Evolutionary conservation across 1,140 invertebrate species (phyloP), one percentile per base, ranked within the genome.

Genomic region (Drosophila kohkoa): DNA sequence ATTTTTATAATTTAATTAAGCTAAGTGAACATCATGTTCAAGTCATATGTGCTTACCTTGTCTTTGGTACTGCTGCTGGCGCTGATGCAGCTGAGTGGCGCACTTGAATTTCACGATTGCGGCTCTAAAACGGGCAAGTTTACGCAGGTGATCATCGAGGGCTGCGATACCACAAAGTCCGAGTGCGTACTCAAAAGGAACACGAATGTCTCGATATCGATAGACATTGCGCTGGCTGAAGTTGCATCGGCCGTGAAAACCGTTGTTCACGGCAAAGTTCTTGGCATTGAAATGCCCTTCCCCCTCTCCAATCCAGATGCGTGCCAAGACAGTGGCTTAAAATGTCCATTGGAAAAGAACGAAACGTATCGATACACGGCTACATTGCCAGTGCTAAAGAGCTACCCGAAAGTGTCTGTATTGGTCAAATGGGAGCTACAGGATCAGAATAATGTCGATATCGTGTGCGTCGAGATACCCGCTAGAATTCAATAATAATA

Each of bases 391-490:
- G 93, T 97, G 1, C 79, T 94, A 2, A 94, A 93, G 68, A 93
- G 92, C 1, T 97, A 96, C 81, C 96, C 96, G 2, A 94, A 93
- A 82, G 76, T 96, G 0, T 93, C 91, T 1, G 94, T 97, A 0
- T 93, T 94, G 2, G 95, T 97, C 0, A 96, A 95, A 92, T 96
- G 95, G 95, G 95, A 96, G 91, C 83, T 97, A 10, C 93, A 95
- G 80, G 93, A 95, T 87, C 93, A 95, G 58, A 92, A 94, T 3
- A 82, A 81, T 0, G 93, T 94, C 48, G 94, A 96, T 77, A 93
- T 96, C 3, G 93, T 96, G 46, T 97, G 96, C 81, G 85, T 95
- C 8, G 45, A 94, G 60, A 95, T 96, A 79, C 95, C 95, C 13
- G 94, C 95, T 13, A 95, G 93, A 82, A 94, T 96, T 60, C 85